Base-by-base conservation (phyloP, 2,888 invertebrate species). In the Dusona sp. region DNA sequence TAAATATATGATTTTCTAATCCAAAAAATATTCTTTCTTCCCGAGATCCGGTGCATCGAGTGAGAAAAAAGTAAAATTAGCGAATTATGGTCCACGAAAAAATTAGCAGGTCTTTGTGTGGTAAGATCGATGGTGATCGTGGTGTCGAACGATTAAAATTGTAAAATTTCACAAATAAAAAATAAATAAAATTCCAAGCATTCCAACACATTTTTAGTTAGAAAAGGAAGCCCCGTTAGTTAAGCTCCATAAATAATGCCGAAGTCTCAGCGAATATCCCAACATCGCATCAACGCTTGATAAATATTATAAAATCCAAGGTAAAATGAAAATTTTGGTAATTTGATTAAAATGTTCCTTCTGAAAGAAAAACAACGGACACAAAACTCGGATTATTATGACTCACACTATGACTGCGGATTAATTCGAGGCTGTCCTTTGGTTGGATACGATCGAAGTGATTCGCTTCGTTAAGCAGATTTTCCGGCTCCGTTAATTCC, bases 391-490 rank as follows among this genome's bases (percentile, higher is more conserved):
- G 42, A 48, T 77, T 11, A 64, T 29, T 6, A 29, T 42, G 75
- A 95, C 95, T 95, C 94, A 95, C 95, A 91, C 94, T 95, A 83
- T 94, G 94, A 89, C 94, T 94, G 89, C 94, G 94, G 88, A 95
- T 94, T 87, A 96, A 93, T 92, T 96, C 96, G 87, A 96, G 94
- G 88, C 97, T 97, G 95, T 98, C 98, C 95, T 98, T 98, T 77
- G 98, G 98, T 90, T 96, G 96, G 94, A 96, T 96, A 92, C 96
- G 95, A 92, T 97, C 97, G 94, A 98, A 97, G 94, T 97, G 96
- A 95, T 98, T 98, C 87, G 90, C 90, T 83, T 94, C 93, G 78
- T 89, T 88, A 83, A 89, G 82, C 73, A 95, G 92, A 84, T 95
- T 94, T 88, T 95, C 95, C 67, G 93, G 93, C 83, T 93, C 92